Base-by-base conservation (phyloP, 1,140 invertebrate genomes). In the Papilio polyxenes region DNA sequence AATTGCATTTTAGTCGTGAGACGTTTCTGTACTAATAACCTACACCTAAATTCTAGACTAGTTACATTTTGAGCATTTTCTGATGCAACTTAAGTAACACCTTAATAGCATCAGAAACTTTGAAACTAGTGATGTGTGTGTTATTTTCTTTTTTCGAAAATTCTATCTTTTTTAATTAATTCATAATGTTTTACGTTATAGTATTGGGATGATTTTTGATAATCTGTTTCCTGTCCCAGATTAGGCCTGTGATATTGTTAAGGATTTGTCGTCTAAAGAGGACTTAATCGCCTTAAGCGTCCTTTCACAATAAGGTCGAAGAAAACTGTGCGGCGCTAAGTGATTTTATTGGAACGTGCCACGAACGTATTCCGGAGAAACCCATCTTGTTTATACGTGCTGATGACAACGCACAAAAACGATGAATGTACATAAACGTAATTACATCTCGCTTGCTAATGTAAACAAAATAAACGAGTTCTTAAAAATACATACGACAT, bases 361-460 rank as follows among this genome's bases (percentile, higher is more conserved):
- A 40, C 31, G 31, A 37, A 72, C 65, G 23, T 15, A 72, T 13
- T 72, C 65, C 65, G 65, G 65, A 40, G 65, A 72, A 72, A 72
- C 65, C 65, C 65, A 72, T 72, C 65, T 72, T 72, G 65, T 72
- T 72, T 72, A 72, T 37, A 72, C 65, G 65, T 72, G 65, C 65
- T 37, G 65, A 72, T 72, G 65, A 40, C 31, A 72, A 3, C 4
- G 31, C 65, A 11, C 37, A 72, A 72, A 72, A 72, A 72, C 13
- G 23, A 37, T 72, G 13, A 37, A 72, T 37, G 65, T 72, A 72
- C 65, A 72, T 72, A 72, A 40, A 72, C 65, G 65, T 72, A 31
- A 72, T 65, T 65, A 65, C 15, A 72, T 65, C 20, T 65, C 62
- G 62, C 20, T 31, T 8, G 62, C 9, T 72, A 72, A 72, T 23